Percentiles rank a stretch among this genome's conserved stretches.
Conservation (phyloP, 2,888 invertebrate species). For the Erebia epiphron region DNA sequence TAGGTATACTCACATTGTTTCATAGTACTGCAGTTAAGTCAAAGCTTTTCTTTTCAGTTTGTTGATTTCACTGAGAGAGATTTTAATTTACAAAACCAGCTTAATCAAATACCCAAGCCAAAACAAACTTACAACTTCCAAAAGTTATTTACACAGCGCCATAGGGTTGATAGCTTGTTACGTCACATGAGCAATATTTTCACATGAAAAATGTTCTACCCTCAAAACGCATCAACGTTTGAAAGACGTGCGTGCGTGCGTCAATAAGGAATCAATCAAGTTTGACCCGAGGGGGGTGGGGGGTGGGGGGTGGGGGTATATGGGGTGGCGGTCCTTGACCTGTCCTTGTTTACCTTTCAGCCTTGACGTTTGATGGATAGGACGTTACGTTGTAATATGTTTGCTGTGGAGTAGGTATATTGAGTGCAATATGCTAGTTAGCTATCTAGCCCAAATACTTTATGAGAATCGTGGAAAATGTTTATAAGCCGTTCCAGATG, state of each 20-base stretch:
- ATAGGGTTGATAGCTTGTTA: not conserved
- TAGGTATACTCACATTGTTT: too few species aligned
- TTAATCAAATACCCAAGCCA: too few species aligned
- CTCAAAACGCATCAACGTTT: slow-evolving; percentile 41
- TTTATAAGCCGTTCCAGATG: too few species aligned
- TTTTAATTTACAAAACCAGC: too few species aligned
- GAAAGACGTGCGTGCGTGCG: slow-evolving; percentile 57
- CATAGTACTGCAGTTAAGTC: too few species aligned
- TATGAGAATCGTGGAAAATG: not conserved
- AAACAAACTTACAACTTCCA: not conserved
- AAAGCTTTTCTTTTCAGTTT: too few species aligned
- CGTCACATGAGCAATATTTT: not conserved
- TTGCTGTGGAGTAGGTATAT: not conserved
- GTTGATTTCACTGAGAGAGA: too few species aligned
- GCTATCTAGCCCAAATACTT: slow-evolving; percentile 2
- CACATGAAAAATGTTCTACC: slow-evolving; percentile 28
- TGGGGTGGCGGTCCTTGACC: slow-evolving; percentile 62
- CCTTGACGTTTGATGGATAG: slow-evolving; percentile 69
- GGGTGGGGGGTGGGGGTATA: slow-evolving; percentile 26
- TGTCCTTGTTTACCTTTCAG: slow-evolving; percentile 69
- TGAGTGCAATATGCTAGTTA: not conserved
- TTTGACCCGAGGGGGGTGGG: slow-evolving; percentile 46
- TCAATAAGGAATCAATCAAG: slow-evolving; percentile 81
- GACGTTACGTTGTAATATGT: slow-evolving; percentile 20
- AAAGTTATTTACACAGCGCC: not conserved